phyloP scores from a whole-genome alignment of 2,113 vertebrate species.

The Cyanoramphus novaezelandiae region DNA sequence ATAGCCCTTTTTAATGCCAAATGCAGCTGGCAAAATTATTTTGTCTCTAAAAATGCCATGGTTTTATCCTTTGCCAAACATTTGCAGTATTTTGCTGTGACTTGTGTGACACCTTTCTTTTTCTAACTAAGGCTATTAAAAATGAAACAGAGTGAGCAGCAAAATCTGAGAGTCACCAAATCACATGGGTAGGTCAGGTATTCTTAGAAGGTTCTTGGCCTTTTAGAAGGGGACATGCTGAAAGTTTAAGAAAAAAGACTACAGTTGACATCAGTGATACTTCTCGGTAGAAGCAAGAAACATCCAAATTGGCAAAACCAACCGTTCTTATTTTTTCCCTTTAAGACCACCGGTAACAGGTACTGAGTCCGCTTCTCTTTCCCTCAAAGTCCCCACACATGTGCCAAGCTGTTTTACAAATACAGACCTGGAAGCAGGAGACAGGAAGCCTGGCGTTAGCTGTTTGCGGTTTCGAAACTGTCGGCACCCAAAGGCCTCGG shows the following conservation, averaged over 20 bases:
- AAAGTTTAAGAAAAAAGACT: neutral
- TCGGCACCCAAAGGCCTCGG: neutral
- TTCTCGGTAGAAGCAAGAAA: neutral
- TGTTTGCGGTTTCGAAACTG: neutral
- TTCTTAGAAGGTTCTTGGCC: neutral
- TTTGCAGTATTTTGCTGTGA: neutral
- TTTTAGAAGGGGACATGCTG: neutral
- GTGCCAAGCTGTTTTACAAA: neutral
- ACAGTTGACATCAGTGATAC: neutral
- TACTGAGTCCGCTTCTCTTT: neutral
- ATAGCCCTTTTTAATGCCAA: neutral
- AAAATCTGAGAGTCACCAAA: neutral
- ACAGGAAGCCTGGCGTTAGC: neutral
- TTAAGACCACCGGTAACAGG: neutral
- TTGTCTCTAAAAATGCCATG: neutral
- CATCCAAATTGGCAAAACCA: neutral
- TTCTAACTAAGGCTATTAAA: neutral
- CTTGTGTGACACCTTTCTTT: neutral
- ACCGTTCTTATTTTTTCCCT: neutral
- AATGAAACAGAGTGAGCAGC: neutral
- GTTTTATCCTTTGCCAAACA: neutral
- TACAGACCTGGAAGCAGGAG: neutral
- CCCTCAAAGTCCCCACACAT: neutral
- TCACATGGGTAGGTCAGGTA: neutral
- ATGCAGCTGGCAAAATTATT: neutral